Conservation (phyloP, 2,797 vertebrate genomes). For the Hirundo rustica region DNA sequence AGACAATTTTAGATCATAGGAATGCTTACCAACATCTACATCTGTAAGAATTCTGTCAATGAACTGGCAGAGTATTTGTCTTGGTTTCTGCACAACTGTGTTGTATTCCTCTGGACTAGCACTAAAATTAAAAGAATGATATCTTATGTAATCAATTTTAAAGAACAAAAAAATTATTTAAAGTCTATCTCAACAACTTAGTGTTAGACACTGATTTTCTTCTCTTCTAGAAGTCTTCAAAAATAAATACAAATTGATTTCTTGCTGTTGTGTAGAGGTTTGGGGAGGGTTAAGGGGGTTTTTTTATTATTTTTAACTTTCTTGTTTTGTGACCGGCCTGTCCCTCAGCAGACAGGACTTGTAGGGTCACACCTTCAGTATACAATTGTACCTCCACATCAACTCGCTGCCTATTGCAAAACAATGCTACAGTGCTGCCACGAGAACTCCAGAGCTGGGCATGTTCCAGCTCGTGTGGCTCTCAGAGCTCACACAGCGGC, state of each 20-base stretch:
- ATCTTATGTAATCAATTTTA: background rate
- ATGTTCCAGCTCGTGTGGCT: rapidly evolving
- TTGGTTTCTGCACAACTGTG: conserved; percentile 89
- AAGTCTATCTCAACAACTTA: background rate
- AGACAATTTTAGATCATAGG: background rate
- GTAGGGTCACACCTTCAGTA: background rate
- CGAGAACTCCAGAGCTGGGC: background rate
- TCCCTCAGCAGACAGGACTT: background rate
- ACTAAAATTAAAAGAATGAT: conserved; percentile 72
- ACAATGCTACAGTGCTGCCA: background rate
- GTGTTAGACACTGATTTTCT: background rate
- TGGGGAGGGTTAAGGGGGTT: rapidly evolving
- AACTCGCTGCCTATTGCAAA: background rate
- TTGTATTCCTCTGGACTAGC: conserved; percentile 88
- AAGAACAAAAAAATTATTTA: background rate
- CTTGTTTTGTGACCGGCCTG: background rate
- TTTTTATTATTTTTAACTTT: rapidly evolving
- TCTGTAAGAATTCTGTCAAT: conserved; percentile 96
- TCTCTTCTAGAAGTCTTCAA: background rate
- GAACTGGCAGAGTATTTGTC: conserved; percentile 97
- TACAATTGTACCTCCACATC: rapidly evolving
- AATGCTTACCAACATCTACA: conserved; percentile 90
- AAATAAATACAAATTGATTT: background rate
- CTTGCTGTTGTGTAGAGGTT: background rate
- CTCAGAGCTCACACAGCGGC: background rate